Evolutionary conservation across 2,113 vertebrate species (phyloP), one percentile per base, ranked within the genome.

Genomic region (Pteropus alecto): DNA sequence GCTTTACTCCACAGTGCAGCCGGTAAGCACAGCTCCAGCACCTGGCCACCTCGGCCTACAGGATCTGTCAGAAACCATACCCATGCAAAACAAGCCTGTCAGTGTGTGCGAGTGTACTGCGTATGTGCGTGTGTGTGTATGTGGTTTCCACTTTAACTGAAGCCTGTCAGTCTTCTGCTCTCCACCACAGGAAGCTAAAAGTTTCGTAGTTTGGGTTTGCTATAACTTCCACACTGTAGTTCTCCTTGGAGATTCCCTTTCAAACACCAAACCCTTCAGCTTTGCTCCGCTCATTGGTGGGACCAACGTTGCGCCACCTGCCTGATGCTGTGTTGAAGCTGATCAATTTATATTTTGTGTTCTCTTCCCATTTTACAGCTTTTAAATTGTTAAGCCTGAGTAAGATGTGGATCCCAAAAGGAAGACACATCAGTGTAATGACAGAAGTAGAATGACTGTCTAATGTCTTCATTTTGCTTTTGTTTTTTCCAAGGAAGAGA

Each of bases 21-120:
- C 97, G 2, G 99, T 99, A 93, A 99, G 99, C 95, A 67, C 6
- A 3, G 38, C 41, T 8, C 70, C 68, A 5, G 35, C 21, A 1
- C 10, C 13, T 18, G 30, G 26, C 79, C 38, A 15, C n/a, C 8
- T 35, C 4, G 18, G 46, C 10, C 30, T 60, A 1, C 3, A 1
- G 8, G 6, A 8, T 19, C 38, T 19, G 0, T 54, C 3, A 30
- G 85, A 48, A 86, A 46, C 7, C 35, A 24, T 2, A 3, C 8
- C 2, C 0, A 1, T 6, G n/a, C 30, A 3, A 67, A 67, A 18
- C 30, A 9, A 60, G 51, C 54, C 33, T 8, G 21, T 9, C 0
- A 38, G 79, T 13, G 14, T n/a, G 65, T 19, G 3, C 10, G 0
- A 7, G 19, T 48, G 48, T 6, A n/a, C 13, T 8, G 65, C 24